phyloP scores from a whole-genome alignment of 2,888 invertebrate genomes.

The Meta bourneti region DNA sequence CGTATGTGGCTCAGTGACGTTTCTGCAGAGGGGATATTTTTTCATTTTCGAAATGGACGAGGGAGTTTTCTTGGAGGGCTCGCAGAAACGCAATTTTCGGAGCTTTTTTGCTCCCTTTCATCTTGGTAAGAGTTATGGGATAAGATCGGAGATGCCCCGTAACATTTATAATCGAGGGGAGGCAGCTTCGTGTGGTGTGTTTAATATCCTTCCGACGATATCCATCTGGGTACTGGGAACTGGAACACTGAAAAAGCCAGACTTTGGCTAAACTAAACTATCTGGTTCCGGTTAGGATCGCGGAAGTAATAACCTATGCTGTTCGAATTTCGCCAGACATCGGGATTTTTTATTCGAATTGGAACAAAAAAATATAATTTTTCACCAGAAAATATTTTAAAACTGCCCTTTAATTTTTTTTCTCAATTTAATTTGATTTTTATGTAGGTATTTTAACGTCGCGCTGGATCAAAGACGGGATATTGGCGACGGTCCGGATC shows the following conservation, averaged over 20 bases:
- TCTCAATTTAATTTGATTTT: too few relatives aligned
- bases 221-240: background rate
- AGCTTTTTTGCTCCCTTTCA: slow-evolving; percentile 4
- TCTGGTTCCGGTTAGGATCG: too few relatives aligned
- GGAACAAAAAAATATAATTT: too few relatives aligned
- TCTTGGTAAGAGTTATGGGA: slow-evolving; percentile 27
- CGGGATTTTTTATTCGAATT: too few relatives aligned
- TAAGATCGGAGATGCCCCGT: background rate
- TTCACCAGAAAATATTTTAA: too few relatives aligned
- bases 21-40: background rate
- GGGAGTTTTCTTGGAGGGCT: background rate
- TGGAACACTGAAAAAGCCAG: background rate
- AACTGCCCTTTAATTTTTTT: too few relatives aligned
- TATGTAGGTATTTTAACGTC: too few relatives aligned
- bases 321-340: too few relatives aligned
- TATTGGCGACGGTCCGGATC: too few relatives aligned
- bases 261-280: background rate
- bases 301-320: too few relatives aligned
- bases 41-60: slow-evolving; percentile 46
- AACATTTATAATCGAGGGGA: slow-evolving; percentile 23
- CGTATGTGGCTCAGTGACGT: background rate
- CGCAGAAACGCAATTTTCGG: background rate
- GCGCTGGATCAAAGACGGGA: too few relatives aligned
- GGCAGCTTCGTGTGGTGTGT: slow-evolving; percentile 3
- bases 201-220: background rate